Evolutionary conservation across 92 coral and sea anemone species (phyloP), one percentile per base, ranked within the genome.

Genomic region (Epizoanthus rinbou): DNA sequence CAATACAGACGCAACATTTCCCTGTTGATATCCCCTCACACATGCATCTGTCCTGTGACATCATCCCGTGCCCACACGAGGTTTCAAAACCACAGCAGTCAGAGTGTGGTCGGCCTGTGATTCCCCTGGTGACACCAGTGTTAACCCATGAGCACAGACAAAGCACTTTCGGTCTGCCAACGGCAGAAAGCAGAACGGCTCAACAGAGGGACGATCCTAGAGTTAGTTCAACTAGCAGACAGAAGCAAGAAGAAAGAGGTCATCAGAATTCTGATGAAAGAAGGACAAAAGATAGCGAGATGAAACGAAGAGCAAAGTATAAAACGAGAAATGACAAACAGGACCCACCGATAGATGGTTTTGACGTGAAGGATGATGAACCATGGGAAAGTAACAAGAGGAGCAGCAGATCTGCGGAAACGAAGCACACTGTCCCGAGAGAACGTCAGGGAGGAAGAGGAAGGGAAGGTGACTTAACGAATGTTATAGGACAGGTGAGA

Each of bases 41-140:
- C 65, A 88, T 97, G 95, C 99, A 97, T 71, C 88, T 94, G 82
- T 86, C 95, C 28, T 97, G 99, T 90, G 99, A 97, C 65, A 94
- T 97, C 74, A 52, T 97, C 69, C 96, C 97, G 14, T 97, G 99
- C 57, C 89, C 94, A 8, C 95, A 95, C 64, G 88, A 93, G 64
- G 66, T 57, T 2, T 39, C 15, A 9, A 16, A 8, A 68, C 50
- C 67, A 18, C 56, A 35, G 31, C 64, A 62, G 22, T 18, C 39
- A 52, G 57, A 74, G 45, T 25, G 57, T 35, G 28, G 15, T 18
- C 45, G 24, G 25, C 50, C 65, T 33, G 54, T 45, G 23, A 8
- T 39, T 54, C 64, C 86, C 3, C 33, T 69, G 31, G 82, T n/a
- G 64, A 2, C 75, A 5, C 83, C 81, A 70, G 81, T 65, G 5